Base-by-base conservation (phyloP, 2,888 invertebrate genomes). In the Sesia bembeciformis region DNA sequence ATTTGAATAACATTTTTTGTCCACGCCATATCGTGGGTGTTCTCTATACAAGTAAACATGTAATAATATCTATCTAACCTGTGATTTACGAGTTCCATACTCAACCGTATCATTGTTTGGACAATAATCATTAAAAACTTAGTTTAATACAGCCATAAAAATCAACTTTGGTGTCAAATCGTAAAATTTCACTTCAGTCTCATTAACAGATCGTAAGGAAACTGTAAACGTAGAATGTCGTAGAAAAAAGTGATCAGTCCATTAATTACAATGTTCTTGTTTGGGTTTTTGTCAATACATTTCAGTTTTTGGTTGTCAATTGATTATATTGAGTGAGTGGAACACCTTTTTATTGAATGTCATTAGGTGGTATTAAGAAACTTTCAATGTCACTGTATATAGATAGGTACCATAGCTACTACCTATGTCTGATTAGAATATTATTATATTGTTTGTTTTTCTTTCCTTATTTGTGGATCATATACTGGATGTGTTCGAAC, bases 141-240 rank as follows among this genome's bases (percentile, higher is more conserved):
- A 60, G 64, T 74, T 81, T 81, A 77, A 78, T 73, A 76, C 70
- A 66, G 57, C 61, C 80, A 74, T 85, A 78, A 85, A 82, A 71
- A 65, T 58, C 59, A 60, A 62, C 59, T 53, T 68, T 62, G 63
- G 76, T 76, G 81, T 81, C 72, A 78, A 78, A 81, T 80, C 82
- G 80, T 87, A 70, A 85, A 85, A 72, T 75, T 74, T 75, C 76
- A 74, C 76, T 78, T 64, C 61, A 57, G 54, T 59, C 67, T 74
- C 77, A 81, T 86, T 82, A 86, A 78, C 83, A 74, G 71, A 59
- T 78, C 78, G 72, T 83, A 67, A 78, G 67, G 57, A 65, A 70
- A 64, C 57, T 63, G 56, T 63, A 62, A 42, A 51, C 39, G 39
- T 23, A 23, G 23, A n/a, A 40, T 56, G 40, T 40, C 51, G 40